Base-by-base conservation (phyloP, 2,113 vertebrate species). In the Hymenochirus boettgeri region DNA sequence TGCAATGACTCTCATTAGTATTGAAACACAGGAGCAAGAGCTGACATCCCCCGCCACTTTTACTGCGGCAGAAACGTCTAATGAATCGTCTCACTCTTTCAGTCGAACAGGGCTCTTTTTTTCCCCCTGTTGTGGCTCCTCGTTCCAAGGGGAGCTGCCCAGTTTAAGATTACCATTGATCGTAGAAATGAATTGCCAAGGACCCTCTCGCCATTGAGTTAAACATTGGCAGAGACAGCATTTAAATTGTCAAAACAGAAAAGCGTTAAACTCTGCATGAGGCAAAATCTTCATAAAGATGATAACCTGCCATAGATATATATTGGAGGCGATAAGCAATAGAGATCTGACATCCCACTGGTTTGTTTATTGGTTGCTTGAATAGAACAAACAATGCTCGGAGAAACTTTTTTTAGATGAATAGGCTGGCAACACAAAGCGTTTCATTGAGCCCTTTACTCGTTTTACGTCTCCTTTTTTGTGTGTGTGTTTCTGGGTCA, bases 1-100 rank as follows among this genome's bases (percentile, higher is more conserved):
- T 89, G 84, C 85, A 89, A 91, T 89, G 77, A 85, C 74, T 87
- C 88, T 91, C 89, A 87, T 93, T 93, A 93, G 89, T 86, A 88
- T 83, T 84, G 84, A 88, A 89, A 82, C 78, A 31, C 76, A 71
- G 78, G 81, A 85, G 78, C 78, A 79, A 0, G 52, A 85, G 79
- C 85, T 89, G 82, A 83, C 86, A 87, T 89, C 83, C 80, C 85
- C 84, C 78, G 79, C 83, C 77, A 86, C 86, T 83, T 78, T 79
- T 84, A 82, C 78, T 86, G 80, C 82, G 77, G 89, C 66, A 84
- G 77, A 81, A 72, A 75, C 35, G 18, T 82, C 81, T 93, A 90
- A 90, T 86, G 90, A 88, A 91, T 89, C 81, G 82, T 87, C 87
- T 91, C 80, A 46, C 79, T 84, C 74, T 80, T 86, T 82, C 76